phyloP scores from a whole-genome alignment of 2,888 invertebrate genomes.

The Meliscaeva auricollis region DNA sequence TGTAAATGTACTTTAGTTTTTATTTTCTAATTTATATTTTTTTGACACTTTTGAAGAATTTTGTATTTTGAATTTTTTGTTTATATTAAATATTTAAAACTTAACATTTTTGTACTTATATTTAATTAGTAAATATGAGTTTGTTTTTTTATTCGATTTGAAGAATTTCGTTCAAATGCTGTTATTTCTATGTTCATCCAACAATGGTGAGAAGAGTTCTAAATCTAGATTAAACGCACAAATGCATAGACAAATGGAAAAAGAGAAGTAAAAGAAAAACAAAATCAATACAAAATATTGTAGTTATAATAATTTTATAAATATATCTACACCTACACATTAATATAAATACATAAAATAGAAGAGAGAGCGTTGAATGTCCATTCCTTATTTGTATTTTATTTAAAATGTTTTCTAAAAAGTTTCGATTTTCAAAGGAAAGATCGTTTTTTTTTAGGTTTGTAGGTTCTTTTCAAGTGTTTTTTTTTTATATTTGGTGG shows the following conservation, averaged over 20 bases:
- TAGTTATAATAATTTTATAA: neutral
- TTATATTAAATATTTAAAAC: neutral
- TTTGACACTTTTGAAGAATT: neutral
- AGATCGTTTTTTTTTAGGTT: too few species aligned
- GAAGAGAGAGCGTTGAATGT: too few species aligned
- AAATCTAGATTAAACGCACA: slow-evolving; percentile 47
- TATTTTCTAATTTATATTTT: neutral
- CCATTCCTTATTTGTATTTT: too few species aligned
- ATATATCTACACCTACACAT: neutral
- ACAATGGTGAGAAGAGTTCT: slow-evolving; percentile 65
- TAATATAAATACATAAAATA: too few species aligned
- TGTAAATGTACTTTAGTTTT: neutral
- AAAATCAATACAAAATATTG: slow-evolving; percentile 16
- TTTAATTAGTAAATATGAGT: neutral
- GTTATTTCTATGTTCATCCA: slow-evolving; percentile 57
- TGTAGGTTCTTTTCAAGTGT: too few species aligned
- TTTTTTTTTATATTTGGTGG: too few species aligned
- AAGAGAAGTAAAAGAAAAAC: slow-evolving; percentile 47
- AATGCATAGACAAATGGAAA: slow-evolving; percentile 38
- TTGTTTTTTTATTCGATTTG: slow-evolving; percentile 19
- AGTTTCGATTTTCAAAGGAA: too few species aligned
- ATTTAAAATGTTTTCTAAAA: too few species aligned
- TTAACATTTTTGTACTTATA: neutral
- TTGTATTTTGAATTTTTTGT: neutral
- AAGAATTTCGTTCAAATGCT: slow-evolving; percentile 57